phyloP scores from a whole-genome alignment of 2,113 vertebrate genomes.

The Rhinolophus ferrumequinum region DNA sequence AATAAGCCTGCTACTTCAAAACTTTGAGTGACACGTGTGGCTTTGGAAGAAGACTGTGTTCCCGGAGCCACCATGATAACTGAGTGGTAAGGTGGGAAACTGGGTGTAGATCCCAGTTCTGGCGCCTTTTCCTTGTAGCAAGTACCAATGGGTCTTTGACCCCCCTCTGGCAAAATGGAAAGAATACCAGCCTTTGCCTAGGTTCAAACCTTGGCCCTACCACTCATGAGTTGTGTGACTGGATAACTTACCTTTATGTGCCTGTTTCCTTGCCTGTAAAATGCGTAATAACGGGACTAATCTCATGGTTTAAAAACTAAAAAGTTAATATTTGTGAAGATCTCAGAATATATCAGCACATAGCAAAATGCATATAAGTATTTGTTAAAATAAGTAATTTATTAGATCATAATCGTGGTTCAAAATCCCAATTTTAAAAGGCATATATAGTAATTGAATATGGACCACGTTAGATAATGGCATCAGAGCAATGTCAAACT shows the following conservation, averaged over 20 bases:
- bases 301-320: background rate
- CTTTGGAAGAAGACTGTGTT: too few relatives aligned
- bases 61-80: too few relatives aligned
- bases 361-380: background rate
- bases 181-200: background rate
- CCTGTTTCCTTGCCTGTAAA: background rate
- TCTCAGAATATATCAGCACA: background rate
- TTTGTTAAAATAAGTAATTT: background rate
- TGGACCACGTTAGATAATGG: background rate
- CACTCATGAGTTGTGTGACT: background rate
- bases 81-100: background rate
- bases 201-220: background rate
- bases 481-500: background rate
- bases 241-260: background rate
- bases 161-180: background rate
- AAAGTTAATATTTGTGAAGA: background rate
- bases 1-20: background rate
- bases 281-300: background rate
- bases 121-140: background rate
- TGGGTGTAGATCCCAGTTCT: background rate
- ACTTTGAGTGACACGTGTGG: too few relatives aligned
- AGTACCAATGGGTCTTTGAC: background rate
- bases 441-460: background rate
- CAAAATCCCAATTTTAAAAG: conserved; percentile 6
- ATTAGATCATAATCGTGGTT: background rate